phyloP scores from a whole-genome alignment of 1,140 invertebrate species.

The Anastrepha ludens region DNA sequence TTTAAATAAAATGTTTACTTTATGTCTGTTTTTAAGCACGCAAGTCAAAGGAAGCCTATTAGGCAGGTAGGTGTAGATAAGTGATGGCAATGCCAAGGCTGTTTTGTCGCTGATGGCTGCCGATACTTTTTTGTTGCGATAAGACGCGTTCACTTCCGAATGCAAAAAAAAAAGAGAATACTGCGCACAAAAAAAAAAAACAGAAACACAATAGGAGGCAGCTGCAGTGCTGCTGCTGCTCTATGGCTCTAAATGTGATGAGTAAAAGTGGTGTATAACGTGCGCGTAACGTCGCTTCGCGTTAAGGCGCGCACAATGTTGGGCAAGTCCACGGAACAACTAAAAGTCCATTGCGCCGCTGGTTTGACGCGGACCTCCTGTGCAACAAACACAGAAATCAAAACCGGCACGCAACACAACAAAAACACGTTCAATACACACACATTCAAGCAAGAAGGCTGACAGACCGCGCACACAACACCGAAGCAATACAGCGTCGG shows the following conservation, averaged over 20 bases:
- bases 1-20: not conserved
- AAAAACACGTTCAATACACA: not conserved
- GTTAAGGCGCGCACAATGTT: slow-evolving; percentile 71
- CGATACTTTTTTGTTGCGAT: slow-evolving; percentile 11
- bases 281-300: slow-evolving; percentile 38
- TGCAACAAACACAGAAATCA: slow-evolving; percentile 53
- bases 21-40: too few relatives aligned
- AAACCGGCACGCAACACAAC: slow-evolving; percentile 28
- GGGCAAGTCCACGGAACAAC: slow-evolving; percentile 74
- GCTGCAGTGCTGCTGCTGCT: not conserved
- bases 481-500: not conserved
- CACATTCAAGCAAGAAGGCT: not conserved
- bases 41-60: too few relatives aligned
- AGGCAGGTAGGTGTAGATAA: not conserved
- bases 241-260: not conserved
- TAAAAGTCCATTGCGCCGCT: slow-evolving; percentile 73
- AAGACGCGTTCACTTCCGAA: slow-evolving; percentile 7
- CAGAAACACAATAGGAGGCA: not conserved
- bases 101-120: not conserved
- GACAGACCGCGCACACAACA: not conserved
- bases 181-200: not conserved
- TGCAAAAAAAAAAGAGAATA: not conserved
- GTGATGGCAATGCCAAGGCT: not conserved
- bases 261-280: slow-evolving; percentile 10
- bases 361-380: slow-evolving; percentile 71